Evolutionary conservation across 2,888 invertebrate genomes (phyloP).

Genomic region (Drosophila pegasa): DNA sequence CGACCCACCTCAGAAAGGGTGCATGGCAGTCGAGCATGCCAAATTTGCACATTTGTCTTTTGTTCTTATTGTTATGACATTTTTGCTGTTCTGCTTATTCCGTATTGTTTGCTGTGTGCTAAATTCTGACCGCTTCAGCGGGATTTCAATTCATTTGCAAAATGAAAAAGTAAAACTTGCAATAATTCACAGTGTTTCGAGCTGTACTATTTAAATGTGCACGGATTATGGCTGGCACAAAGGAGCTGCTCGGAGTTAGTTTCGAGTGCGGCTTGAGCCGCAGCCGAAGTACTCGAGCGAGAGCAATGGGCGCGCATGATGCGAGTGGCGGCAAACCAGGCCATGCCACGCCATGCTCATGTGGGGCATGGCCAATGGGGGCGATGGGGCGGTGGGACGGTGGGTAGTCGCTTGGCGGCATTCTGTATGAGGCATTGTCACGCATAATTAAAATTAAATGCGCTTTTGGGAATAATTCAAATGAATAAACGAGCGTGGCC

Average conservation of each 20-base stretch:
- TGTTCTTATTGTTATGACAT: conserved; percentile 30
- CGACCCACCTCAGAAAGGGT: too few species aligned
- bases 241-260: conserved; percentile 1
- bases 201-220: conserved; percentile 3
- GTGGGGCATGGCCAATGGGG: conserved; percentile 6
- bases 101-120: conserved; percentile 35
- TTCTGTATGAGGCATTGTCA: conserved; percentile 80
- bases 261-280: conserved; percentile 6
- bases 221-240: conserved; percentile 7
- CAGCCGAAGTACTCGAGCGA: conserved; percentile 23
- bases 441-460: conserved; percentile 84
- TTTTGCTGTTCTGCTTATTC: conserved; percentile 19
- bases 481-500: conserved; percentile 75
- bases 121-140: conserved; percentile 22
- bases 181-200: conserved; percentile 4
- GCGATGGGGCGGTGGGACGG: too few species aligned
- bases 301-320: conserved; percentile 38
- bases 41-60: background rate
- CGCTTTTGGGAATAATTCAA: conserved; percentile 83
- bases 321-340: conserved; percentile 14
- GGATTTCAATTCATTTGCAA: conserved; percentile 29
- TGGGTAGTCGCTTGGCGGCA: conserved; percentile 24
- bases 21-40: background rate
- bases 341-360: background rate
- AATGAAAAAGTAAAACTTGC: conserved; percentile 9